Evolutionary conservation across 2,797 vertebrate genomes (phyloP), one percentile per base, ranked within the genome.

Genomic region (Bradypodion ventrale): DNA sequence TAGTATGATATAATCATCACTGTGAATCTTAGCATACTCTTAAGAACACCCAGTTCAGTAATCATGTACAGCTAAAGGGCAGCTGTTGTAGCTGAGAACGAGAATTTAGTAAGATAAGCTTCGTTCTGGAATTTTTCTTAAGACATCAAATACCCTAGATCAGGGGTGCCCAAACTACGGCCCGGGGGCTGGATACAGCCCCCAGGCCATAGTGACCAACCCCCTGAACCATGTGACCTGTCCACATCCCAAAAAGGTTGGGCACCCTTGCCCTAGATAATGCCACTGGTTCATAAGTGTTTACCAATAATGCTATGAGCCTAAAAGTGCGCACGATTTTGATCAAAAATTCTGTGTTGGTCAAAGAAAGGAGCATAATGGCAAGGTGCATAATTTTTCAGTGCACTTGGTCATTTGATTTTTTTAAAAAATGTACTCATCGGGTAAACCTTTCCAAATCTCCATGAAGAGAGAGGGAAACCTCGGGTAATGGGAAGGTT

Each of bases 61-160:
- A 80, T 75, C 70, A 52, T 72, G 21, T 13, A 81, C 52, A 66
- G 42, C 42, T 75, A 66, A 62, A 63, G 37, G 72, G 62, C 32
- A 87, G 15, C 37, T 49, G 42, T 29, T 49, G 68, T 27, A 7
- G 15, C 46, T 62, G 72, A 60, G 35, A 78, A 73, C 35, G 74
- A 49, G 25, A 63, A 87, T 75, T 70, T 68, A 23, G 29, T 40
- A 44, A 44, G 62, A 73, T 59, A 74, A 56, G 16, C 13, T 60
- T 80, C 52, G 60, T 59, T 68, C 40, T 85, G 84, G 40, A 85
- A 69, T 80, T 44, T 42, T 10, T 56, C 63, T n/a, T n/a, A n/a
- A n/a, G n/a, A n/a, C n/a, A n/a, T n/a, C n/a, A n/a, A n/a, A n/a
- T n/a, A n/a, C n/a, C n/a, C n/a, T n/a, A n/a, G n/a, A n/a, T n/a